Evolutionary conservation across 1,140 invertebrate genomes (phyloP), one percentile per base, ranked within the genome.

Genomic region (Thereuonema tuberculata): DNA sequence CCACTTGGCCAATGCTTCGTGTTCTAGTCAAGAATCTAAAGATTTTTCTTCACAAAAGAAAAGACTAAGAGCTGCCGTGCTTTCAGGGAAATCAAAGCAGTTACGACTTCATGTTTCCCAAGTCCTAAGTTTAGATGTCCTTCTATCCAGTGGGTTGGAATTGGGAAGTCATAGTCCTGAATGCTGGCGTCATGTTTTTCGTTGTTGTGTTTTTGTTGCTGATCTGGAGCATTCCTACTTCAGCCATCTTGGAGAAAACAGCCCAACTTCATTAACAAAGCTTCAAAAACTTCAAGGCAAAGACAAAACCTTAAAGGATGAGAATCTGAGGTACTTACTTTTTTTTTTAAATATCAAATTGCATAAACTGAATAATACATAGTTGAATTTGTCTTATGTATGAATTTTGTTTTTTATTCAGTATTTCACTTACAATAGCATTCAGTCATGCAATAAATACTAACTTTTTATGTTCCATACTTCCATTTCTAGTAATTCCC

Each of bases 161-260:
- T 77, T 95, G 28, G 91, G 88, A 2, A 91, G 88, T 61, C 90
- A 93, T 68, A 87, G 89, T 26, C 80, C 85, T 43, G 87, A 93
- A 61, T 94, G 90, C 68, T 96, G 93, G 93, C 84, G 85, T 31
- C 89, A 93, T 71, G 87, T 96, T 59, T 93, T 96, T 69, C 73
- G 82, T 52, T 83, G 82, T 9, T 93, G 89, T 68, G 79, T 90
- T n/a, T 90, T 92, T 69, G 87, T 93, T 26, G 84, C 86, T n/a
- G 85, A 85, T 65, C 72, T 94, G 64, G 91, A 94, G 68, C 87
- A 92, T 70, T 83, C 84, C 1, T 82, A 91, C 61, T 93, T 92
- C 63, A 88, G 87, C 28, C 74, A 72, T 5, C 25, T 29, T 9
- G 31, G 31, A 5, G 5, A 37, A 37, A 37, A 37, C 17, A 65